phyloP scores from a whole-genome alignment of 2,888 invertebrate species.

The Seira ritae region DNA sequence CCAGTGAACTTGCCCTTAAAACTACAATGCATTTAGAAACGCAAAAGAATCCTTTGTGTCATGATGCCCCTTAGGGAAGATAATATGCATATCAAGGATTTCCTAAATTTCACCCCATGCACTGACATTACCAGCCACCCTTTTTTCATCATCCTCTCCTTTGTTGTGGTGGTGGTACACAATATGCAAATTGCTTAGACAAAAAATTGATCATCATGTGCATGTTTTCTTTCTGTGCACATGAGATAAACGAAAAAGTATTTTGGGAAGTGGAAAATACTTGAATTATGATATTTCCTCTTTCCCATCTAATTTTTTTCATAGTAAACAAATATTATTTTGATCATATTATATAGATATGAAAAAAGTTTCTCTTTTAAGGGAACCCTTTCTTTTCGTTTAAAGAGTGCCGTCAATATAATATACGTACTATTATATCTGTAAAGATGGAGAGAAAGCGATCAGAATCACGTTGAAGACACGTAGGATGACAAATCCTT shows the following conservation, averaged over 20 bases:
- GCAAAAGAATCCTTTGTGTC: no score
- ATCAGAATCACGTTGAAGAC: slow-evolving; percentile 17
- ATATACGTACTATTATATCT: background rate
- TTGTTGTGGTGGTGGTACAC: background rate
- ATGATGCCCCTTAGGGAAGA: no score
- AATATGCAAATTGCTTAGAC: background rate
- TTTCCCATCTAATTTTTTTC: slow-evolving; percentile 19
- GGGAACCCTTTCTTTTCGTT: background rate
- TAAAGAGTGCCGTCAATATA: background rate
- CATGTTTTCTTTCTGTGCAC: background rate
- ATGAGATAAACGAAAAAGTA: background rate
- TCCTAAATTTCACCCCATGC: no score
- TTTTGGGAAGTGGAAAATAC: slow-evolving; percentile 3
- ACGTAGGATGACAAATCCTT: slow-evolving; percentile 49
- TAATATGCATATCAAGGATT: no score
- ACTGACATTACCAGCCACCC: background rate
- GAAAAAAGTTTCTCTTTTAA: slow-evolving; percentile 2
- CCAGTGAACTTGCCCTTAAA: no score
- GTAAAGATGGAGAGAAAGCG: background rate
- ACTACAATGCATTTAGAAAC: no score
- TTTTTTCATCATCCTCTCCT: slow-evolving; percentile 8
- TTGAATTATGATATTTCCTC: slow-evolving; percentile 1
- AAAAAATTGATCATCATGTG: background rate
- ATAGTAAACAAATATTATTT: slow-evolving; percentile 15
- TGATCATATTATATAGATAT: slow-evolving; percentile 15